Evolutionary conservation across 2,797 vertebrate species (phyloP).

Genomic region (Rhinichthys osculus): DNA sequence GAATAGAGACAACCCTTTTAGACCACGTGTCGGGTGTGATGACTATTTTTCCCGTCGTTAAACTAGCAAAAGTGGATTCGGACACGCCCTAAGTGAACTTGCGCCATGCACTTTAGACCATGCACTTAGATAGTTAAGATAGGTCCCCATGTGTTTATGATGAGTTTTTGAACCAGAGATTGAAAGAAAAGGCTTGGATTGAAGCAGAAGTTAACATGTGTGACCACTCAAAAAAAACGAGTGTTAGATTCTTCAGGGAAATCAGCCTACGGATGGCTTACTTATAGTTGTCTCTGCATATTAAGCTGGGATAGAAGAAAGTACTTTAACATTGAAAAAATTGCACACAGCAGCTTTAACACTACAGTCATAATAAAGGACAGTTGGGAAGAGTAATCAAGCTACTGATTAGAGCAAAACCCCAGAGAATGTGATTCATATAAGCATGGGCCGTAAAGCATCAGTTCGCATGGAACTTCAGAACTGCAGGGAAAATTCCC

Average conservation of each 20-base stretch:
- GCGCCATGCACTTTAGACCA: too few species aligned
- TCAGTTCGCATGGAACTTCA: constrained; percentile 60
- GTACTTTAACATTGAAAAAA: neutral
- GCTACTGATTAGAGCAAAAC: constrained; percentile 39
- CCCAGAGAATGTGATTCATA: constrained; percentile 68
- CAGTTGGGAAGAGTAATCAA: constrained; percentile 33
- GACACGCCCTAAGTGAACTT: too few species aligned
- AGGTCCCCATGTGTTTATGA: too few species aligned
- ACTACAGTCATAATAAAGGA: neutral
- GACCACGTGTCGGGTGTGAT: too few species aligned
- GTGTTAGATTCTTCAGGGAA: too few species aligned
- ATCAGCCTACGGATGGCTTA: neutral
- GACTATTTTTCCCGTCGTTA: too few species aligned
- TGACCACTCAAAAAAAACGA: neutral
- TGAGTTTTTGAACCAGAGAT: too few species aligned
- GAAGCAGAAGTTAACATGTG: neutral
- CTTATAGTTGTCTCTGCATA: constrained; percentile 13
- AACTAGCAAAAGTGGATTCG: too few species aligned
- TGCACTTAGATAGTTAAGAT: too few species aligned
- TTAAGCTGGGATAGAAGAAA: neutral
- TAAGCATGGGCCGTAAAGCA: constrained; percentile 64
- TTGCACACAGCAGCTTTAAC: constrained; percentile 19
- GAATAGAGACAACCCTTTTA: too few species aligned
- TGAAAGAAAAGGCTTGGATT: too few species aligned
- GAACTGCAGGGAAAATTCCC: constrained; percentile 65